Conservation (phyloP, 1,140 invertebrate genomes). For the Pinna nobilis region DNA sequence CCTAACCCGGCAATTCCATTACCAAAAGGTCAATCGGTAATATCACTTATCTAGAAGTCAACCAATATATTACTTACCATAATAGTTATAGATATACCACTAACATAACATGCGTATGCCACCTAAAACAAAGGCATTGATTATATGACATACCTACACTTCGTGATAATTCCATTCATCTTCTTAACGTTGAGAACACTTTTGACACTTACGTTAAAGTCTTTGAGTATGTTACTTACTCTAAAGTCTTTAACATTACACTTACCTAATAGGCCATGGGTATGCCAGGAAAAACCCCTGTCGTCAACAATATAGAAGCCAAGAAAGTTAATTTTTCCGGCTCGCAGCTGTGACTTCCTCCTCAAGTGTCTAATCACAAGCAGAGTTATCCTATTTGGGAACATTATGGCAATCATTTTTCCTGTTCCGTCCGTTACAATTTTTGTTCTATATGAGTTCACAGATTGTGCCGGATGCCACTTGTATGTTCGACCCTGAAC, state of each 20-base stretch:
- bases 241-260: background rate
- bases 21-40: too few species aligned
- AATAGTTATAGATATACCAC: too few species aligned
- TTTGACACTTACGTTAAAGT: background rate
- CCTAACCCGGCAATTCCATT: too few species aligned
- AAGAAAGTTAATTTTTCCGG: slow-evolving; percentile 36
- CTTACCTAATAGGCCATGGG: slow-evolving; percentile 42
- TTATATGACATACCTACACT: background rate
- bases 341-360: slow-evolving; percentile 30
- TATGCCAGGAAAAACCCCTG: slow-evolving; percentile 39
- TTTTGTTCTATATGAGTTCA: slow-evolving; percentile 37
- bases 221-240: background rate
- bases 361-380: slow-evolving; percentile 38
- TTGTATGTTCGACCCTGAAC: slow-evolving; percentile 12
- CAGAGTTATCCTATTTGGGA: slow-evolving; percentile 37
- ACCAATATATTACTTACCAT: too few species aligned
- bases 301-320: slow-evolving; percentile 45
- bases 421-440: slow-evolving; percentile 43
- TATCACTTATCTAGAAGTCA: too few species aligned
- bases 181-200: background rate
- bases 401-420: slow-evolving; percentile 34
- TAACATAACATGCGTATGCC: too few species aligned
- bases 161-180: background rate
- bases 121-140: background rate
- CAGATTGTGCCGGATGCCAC: slow-evolving; percentile 27